Percentiles rank a stretch among this genome's conserved stretches.
These are phyloP conservation scores for Elysia crispata DNA, from an alignment of 2,888 invertebrate genomes.

Conservation along the genomic window DNA sequence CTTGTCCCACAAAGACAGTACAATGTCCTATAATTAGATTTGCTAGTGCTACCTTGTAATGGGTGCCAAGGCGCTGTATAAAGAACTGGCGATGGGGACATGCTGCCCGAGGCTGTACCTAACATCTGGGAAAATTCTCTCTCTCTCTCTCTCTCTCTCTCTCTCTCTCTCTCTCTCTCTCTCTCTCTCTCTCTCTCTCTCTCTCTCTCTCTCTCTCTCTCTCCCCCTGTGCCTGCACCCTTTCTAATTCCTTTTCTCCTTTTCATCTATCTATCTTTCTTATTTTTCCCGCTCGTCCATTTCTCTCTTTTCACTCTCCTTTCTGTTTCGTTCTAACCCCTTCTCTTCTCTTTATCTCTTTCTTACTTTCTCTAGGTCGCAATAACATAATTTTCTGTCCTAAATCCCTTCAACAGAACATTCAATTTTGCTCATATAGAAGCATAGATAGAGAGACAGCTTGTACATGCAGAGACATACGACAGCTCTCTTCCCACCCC, in stretches of 20 bases:
- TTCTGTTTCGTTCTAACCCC: conserved; percentile 18
- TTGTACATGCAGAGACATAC: too few species aligned
- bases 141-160: conserved; percentile 13
- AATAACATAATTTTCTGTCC: too few species aligned
- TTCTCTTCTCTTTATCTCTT: conserved; percentile 11
- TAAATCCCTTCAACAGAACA: too few species aligned
- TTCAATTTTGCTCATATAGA: too few species aligned
- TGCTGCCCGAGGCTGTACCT: too few species aligned
- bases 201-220: conserved; percentile 22
- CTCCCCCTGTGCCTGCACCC: conserved; percentile 5
- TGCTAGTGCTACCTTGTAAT: too few species aligned
- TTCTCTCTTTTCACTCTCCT: conserved; percentile 6
- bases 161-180: conserved; percentile 27
- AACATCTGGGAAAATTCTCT: not conserved
- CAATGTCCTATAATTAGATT: too few species aligned
- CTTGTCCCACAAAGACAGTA: too few species aligned
- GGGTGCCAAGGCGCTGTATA: too few species aligned
- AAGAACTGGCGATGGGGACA: too few species aligned
- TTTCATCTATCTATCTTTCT: not conserved
- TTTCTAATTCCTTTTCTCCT: not conserved
- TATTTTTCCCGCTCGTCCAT: not conserved
- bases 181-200: conserved; percentile 33
- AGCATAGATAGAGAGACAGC: too few species aligned
- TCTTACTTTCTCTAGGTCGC: too few species aligned
- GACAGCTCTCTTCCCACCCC: not conserved